Conservation (phyloP, 2,797 vertebrate species). For the Myiothlypis chrysogaster region DNA sequence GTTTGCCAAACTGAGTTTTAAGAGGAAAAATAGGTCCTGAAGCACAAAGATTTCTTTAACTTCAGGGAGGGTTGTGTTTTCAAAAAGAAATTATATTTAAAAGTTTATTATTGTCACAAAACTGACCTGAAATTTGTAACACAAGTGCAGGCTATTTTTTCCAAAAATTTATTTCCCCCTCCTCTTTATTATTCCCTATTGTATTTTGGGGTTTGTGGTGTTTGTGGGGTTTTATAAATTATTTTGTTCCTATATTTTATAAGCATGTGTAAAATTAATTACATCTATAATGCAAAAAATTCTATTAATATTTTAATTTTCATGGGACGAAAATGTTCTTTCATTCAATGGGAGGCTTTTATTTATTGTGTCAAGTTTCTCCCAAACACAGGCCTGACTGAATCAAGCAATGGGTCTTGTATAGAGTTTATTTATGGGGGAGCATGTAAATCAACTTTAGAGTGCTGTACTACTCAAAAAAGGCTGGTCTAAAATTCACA, state of each 20-base stretch:
- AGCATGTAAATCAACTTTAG: not conserved
- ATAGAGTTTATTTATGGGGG: not conserved
- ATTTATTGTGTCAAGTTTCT: not conserved
- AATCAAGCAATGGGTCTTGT: not conserved
- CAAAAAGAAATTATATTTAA: not conserved
- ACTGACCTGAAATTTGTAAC: not conserved
- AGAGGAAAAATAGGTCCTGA: not conserved
- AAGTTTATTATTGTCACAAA: not conserved
- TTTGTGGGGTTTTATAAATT: not conserved
- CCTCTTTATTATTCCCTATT: not conserved
- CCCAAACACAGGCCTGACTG: not conserved
- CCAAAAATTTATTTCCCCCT: accelerated
- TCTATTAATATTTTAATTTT: not conserved
- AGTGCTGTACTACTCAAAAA: not conserved
- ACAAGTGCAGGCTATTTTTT: not conserved
- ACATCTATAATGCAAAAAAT: not conserved
- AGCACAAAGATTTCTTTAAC: not conserved
- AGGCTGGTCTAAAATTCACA: not conserved
- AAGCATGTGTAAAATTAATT: not conserved
- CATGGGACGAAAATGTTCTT: not conserved
- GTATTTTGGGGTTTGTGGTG: not conserved
- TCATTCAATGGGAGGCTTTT: not conserved
- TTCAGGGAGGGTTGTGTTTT: not conserved
- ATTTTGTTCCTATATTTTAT: not conserved
- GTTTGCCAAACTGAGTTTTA: not conserved